A percentile compares a stretch with the other conserved stretches of the same genome.
These are phyloP conservation scores for Drosophila formosana DNA, from an alignment of 2,888 invertebrate genomes.

Conservation along the genomic window DNA sequence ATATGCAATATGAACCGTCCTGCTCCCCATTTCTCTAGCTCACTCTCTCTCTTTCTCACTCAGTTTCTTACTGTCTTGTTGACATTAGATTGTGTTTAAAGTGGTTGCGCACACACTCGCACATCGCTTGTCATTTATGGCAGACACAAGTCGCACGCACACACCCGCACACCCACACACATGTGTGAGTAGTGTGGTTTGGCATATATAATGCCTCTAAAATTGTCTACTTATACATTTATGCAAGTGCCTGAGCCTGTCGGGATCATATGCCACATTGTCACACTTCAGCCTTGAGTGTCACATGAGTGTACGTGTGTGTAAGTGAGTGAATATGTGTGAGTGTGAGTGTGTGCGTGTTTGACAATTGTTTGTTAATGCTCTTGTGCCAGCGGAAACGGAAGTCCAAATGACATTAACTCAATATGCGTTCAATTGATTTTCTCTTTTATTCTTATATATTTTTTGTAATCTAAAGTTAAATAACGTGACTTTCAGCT, in stretches of 20 bases:
- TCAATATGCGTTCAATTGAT: constrained; percentile 73
- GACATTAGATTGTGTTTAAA: constrained; percentile 78
- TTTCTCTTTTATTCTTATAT: constrained; percentile 31
- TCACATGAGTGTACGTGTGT: constrained; percentile 23
- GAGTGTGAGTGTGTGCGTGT: constrained; percentile 21
- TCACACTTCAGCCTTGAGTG: constrained; percentile 58
- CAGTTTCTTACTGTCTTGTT: constrained; percentile 54
- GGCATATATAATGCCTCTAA: constrained; percentile 62
- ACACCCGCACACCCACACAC: constrained; percentile 13
- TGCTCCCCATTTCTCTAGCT: neutral
- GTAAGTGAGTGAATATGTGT: constrained; percentile 13
- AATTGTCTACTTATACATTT: constrained; percentile 75
- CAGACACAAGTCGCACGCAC: constrained; percentile 20
- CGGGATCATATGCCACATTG: constrained; percentile 74
- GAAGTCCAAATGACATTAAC: constrained; percentile 71
- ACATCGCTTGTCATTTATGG: constrained; percentile 19
- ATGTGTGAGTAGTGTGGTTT: constrained; percentile 22
- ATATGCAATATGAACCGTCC: constrained; percentile 45
- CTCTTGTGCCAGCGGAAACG: constrained; percentile 52
- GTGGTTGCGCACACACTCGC: constrained; percentile 61
- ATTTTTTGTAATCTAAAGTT: constrained; percentile 18
- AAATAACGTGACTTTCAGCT: constrained; percentile 62
- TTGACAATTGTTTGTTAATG: constrained; percentile 75
- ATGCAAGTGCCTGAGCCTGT: constrained; percentile 64
- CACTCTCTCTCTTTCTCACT: constrained; percentile 21